Percentiles rank a stretch among this genome's conserved stretches.
Conservation (phyloP, 2,888 invertebrate genomes). For the Coelinius sp. region DNA sequence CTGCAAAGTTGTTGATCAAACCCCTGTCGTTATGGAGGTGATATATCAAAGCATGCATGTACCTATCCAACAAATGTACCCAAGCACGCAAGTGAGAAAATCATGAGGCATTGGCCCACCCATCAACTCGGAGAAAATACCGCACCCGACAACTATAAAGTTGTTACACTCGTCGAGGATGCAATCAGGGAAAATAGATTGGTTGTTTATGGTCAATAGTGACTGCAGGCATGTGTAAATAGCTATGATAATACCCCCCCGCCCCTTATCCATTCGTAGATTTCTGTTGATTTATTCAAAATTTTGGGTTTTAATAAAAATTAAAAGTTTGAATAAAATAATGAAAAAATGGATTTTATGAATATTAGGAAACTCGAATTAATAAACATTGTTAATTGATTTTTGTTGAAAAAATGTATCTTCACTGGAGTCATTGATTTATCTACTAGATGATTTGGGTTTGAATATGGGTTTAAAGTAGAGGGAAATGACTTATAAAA, state of each 20-base stretch:
- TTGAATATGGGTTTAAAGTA: conserved; percentile 52
- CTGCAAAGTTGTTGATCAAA: background rate
- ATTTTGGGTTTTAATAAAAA: too few species aligned
- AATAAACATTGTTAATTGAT: too few species aligned
- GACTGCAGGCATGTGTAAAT: conserved; percentile 36
- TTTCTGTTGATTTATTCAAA: too few species aligned
- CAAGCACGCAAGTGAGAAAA: conserved; percentile 17
- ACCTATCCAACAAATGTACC: conserved; percentile 19
- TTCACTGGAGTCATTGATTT: conserved; percentile 37
- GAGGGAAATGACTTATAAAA: conserved; percentile 50
- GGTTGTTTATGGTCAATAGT: background rate
- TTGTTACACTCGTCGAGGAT: conserved; percentile 39
- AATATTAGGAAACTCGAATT: too few species aligned
- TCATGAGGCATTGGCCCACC: background rate
- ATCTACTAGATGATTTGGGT: conserved; percentile 60
- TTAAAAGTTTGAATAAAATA: too few species aligned
- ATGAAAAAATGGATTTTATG: too few species aligned
- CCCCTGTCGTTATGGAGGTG: background rate
- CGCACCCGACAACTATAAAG: conserved; percentile 37
- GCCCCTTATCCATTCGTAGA: too few species aligned
- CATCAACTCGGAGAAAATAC: background rate
- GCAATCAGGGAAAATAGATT: conserved; percentile 36
- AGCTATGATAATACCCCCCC: conserved; percentile 35
- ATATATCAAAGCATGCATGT: conserved; percentile 13
- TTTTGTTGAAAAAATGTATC: too few species aligned